phyloP scores from a whole-genome alignment of 2,113 vertebrate species.

The Rhinolophus ferrumequinum region DNA sequence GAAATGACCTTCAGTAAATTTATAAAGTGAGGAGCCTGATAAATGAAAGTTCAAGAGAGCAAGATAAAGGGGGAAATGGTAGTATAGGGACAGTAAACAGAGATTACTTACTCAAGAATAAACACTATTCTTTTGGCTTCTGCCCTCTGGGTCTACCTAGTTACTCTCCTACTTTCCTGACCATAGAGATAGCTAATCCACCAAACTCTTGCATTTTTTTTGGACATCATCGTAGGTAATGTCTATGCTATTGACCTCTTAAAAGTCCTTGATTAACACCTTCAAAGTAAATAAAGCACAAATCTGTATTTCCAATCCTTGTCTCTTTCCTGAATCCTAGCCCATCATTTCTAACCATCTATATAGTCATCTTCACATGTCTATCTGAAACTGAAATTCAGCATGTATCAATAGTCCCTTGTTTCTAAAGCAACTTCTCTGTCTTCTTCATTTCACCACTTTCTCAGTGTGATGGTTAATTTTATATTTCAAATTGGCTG shows the following conservation, averaged over 20 bases:
- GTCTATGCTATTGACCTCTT: neutral
- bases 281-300: neutral
- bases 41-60: neutral
- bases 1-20: neutral
- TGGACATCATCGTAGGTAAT: neutral
- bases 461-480: neutral
- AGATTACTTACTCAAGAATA: neutral
- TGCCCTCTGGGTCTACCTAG: neutral
- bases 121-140: neutral
- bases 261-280: neutral
- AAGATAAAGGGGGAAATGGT: neutral
- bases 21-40: neutral
- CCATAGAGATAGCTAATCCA: neutral
- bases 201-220: neutral
- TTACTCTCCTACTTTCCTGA: constrained; percentile 10
- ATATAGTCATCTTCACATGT: neutral
- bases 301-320: neutral
- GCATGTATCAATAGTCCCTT: neutral
- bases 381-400: neutral
- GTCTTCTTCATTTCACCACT: neutral
- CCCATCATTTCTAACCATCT: neutral
- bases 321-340: neutral
- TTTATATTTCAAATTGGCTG: neutral
- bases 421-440: neutral
- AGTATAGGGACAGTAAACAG: neutral